Base-by-base conservation (phyloP, 2,888 invertebrate species). In the Corythucha ciliata region DNA sequence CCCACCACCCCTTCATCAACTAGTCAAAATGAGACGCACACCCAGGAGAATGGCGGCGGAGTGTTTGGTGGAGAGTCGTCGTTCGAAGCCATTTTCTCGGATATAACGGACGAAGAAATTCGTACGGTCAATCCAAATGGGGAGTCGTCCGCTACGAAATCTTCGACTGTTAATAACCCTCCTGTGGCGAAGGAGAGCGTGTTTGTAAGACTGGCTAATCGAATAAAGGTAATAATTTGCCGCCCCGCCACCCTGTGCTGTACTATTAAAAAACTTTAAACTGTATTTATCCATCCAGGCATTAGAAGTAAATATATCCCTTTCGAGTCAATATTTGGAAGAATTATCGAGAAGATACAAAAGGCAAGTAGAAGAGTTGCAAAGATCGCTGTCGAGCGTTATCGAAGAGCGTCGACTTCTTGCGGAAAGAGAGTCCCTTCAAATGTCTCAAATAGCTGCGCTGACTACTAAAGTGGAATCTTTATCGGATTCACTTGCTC, bases 291-390 rank as follows among this genome's bases (percentile, higher is more conserved):
- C 4, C 47, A 27, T 36, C 7, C 72, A 88, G 82, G 83, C 87
- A 45, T 74, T 98, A 61, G 98, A 98, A 71, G 78, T 89, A 60
- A 98, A 98, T 70, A 90, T 98, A 81, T 93, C 94, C 12, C 74
- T 98, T 33, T 94, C 93, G 59, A 87, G 89, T 54, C 92, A 94
- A 68, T 98, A 97, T 68, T 73, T 98, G 59, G 96, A 96, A 68
- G 96, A 97, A 67, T 72, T 98, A 60, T 94, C 94, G 69, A 80
- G 87, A 50, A 77, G 93, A 14, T 97, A 96, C 71, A 92, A 92
- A 67, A 90, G 88, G 62, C 94, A 96, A 72, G 92, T 93, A 44
- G 94, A 96, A 68, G 94, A 94, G 64, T 83, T 93, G 79, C 90
- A 92, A 67, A 77, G 79, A 60, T 78, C 85, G 3, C 76, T 90